These are phyloP conservation scores for Apodemia mormo DNA, from an alignment of 2,888 invertebrate species.

Conservation along the genomic window DNA sequence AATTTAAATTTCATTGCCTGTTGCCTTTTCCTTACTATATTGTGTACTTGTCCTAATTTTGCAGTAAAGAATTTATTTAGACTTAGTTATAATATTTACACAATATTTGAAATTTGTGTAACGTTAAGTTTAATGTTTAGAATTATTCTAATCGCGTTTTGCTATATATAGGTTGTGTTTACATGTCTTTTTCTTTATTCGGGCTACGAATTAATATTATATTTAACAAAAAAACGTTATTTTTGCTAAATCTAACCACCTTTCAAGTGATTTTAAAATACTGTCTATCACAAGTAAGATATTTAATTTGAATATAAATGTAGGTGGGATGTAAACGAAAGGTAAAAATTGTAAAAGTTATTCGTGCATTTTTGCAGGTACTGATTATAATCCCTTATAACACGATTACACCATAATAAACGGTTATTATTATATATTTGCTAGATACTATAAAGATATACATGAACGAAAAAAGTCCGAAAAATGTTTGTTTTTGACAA, in stretches of 20 bases:
- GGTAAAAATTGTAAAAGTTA: no score
- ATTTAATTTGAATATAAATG: no score
- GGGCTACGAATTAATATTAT: slow-evolving; percentile 17
- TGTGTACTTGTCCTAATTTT: slow-evolving; percentile 12
- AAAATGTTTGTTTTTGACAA: no score
- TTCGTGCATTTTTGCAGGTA: no score
- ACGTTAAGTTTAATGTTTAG: slow-evolving; percentile 15
- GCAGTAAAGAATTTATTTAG: slow-evolving; percentile 12
- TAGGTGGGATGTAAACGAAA: no score
- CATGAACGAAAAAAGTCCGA: no score
- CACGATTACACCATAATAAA: no score
- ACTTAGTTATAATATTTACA: slow-evolving; percentile 1
- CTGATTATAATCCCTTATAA: no score
- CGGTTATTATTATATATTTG: no score
- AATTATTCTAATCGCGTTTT: slow-evolving; percentile 1
- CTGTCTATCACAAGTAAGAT: not conserved
- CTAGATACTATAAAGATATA: no score
- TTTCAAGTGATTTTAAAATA: slow-evolving; percentile 7
- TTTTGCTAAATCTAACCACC: not conserved
- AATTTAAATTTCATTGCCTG: not conserved
- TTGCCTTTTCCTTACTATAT: not conserved
- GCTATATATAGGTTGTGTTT: not conserved
- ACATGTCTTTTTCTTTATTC: not conserved
- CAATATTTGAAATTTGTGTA: not conserved
- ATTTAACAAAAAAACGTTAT: slow-evolving; percentile 11